These are phyloP conservation scores for Diprion similis DNA, from an alignment of 1,140 invertebrate genomes.

Conservation along the genomic window DNA sequence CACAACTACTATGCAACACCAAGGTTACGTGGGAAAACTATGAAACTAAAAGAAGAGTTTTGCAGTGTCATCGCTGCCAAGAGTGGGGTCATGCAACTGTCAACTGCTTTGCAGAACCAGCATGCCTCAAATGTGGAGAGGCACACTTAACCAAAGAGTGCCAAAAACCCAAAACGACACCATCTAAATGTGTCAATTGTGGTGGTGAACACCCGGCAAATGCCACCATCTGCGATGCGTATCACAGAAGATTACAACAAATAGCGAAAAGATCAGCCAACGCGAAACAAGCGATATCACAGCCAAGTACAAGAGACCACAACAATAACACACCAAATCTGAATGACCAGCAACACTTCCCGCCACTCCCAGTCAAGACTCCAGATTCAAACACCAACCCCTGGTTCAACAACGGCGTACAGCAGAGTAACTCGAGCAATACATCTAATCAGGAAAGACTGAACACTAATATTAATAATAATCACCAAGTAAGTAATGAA, in stretches of 20 bases:
- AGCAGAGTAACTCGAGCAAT: too few species aligned
- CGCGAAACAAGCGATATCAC: slow-evolving; percentile 8
- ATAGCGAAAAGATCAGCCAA: background rate
- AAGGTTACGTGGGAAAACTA: slow-evolving; percentile 38
- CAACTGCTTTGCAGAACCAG: slow-evolving; percentile 37
- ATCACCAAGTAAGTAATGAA: background rate
- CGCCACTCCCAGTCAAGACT: background rate
- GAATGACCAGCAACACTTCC: slow-evolving; percentile 13
- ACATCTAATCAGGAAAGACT: background rate
- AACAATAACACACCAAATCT: background rate
- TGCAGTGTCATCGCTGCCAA: slow-evolving; percentile 47
- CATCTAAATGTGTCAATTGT: slow-evolving; percentile 45
- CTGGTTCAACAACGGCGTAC: background rate
- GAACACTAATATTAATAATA: background rate
- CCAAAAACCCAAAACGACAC: slow-evolving; percentile 25
- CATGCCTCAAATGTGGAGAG: slow-evolving; percentile 48
- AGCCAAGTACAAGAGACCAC: too few species aligned
- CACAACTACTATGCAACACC: slow-evolving; percentile 19
- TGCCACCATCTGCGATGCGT: slow-evolving; percentile 26
- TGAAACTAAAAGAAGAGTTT: slow-evolving; percentile 31
- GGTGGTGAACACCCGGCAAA: slow-evolving; percentile 40
- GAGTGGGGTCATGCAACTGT: slow-evolving; percentile 44
- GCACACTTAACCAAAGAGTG: slow-evolving; percentile 43
- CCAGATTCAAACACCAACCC: slow-evolving; percentile 25
- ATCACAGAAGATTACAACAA: slow-evolving; percentile 18